These are phyloP conservation scores for Synanthedon vespiformis DNA, from an alignment of 2,888 invertebrate genomes.

Conservation along the genomic window DNA sequence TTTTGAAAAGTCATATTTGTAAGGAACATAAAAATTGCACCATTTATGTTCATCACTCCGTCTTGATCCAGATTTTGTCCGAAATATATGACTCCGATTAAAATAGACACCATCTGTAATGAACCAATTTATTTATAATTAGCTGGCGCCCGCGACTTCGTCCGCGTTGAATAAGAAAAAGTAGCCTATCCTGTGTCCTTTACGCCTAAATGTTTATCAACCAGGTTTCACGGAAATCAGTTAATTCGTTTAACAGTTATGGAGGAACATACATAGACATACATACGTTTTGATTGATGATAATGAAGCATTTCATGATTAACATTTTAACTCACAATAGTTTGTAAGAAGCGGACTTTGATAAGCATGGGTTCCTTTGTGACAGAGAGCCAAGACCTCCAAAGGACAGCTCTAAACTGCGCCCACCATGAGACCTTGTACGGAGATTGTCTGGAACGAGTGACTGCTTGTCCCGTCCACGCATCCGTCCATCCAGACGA, in stretches of 20 bases:
- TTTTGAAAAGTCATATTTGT: conserved; percentile 96
- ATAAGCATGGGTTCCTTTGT: conserved; percentile 92
- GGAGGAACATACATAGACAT: too few relatives aligned
- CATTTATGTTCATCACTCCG: conserved; percentile 95
- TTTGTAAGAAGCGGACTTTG: conserved; percentile 88
- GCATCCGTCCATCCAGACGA: conserved; percentile 50
- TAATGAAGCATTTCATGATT: neutral
- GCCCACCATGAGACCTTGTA: conserved; percentile 90
- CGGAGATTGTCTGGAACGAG: conserved; percentile 59
- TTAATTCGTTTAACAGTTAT: too few relatives aligned
- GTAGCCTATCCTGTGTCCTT: too few relatives aligned
- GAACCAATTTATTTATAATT: neutral
- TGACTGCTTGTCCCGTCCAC: conserved; percentile 39
- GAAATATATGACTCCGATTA: conserved; percentile 90
- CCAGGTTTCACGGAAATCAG: too few relatives aligned
- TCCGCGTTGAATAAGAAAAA: too few relatives aligned
- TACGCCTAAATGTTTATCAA: too few relatives aligned
- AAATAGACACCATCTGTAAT: conserved; percentile 83
- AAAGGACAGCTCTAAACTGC: conserved; percentile 89
- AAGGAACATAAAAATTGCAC: conserved; percentile 89
- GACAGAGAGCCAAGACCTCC: conserved; percentile 90
- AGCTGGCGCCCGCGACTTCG: too few relatives aligned
- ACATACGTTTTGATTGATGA: too few relatives aligned
- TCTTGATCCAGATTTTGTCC: conserved; percentile 85
- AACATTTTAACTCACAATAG: conserved; percentile 75